Percentiles rank a stretch among this genome's conserved stretches.
These are phyloP conservation scores for Pluvialis apricaria DNA, from an alignment of 2,113 vertebrate genomes.

Conservation along the genomic window DNA sequence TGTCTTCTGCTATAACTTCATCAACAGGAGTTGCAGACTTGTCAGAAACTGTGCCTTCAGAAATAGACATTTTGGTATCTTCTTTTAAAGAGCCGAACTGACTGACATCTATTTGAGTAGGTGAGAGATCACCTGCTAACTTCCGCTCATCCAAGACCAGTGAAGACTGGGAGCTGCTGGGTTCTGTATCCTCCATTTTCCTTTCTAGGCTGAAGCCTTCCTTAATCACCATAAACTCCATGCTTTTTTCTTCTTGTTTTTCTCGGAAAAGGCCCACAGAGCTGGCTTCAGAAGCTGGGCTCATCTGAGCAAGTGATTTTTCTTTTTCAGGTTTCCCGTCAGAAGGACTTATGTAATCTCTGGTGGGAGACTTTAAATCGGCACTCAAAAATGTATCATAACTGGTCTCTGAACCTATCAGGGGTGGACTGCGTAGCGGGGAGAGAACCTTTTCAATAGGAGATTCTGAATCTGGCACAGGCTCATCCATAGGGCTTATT, in stretches of 20 bases:
- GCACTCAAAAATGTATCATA: conserved; percentile 75
- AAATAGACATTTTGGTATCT: conserved; percentile 98
- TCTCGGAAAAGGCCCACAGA: conserved; percentile 57
- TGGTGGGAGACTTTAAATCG: conserved; percentile 59
- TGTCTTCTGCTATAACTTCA: conserved; percentile 93
- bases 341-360: conserved; percentile 45
- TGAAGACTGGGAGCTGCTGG: conserved; percentile 61
- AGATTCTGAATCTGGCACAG: conserved; percentile 78
- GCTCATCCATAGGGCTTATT: conserved; percentile 86
- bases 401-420: conserved; percentile 73
- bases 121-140: conserved; percentile 74
- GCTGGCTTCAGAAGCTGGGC: conserved; percentile 68
- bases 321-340: conserved; percentile 65
- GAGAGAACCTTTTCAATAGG: conserved; percentile 80
- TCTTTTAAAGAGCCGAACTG: conserved; percentile 86
- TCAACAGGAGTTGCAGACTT: conserved; percentile 92
- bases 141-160: conserved; percentile 73
- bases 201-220: not conserved
- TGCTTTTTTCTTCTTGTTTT: not conserved
- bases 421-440: conserved; percentile 77
- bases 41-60: conserved; percentile 94
- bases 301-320: conserved; percentile 66
- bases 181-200: conserved; percentile 49
- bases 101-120: conserved; percentile 78
- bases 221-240: not conserved